phyloP scores from a whole-genome alignment of 1,140 invertebrate species.

The Drosophila pseudoobscura region DNA sequence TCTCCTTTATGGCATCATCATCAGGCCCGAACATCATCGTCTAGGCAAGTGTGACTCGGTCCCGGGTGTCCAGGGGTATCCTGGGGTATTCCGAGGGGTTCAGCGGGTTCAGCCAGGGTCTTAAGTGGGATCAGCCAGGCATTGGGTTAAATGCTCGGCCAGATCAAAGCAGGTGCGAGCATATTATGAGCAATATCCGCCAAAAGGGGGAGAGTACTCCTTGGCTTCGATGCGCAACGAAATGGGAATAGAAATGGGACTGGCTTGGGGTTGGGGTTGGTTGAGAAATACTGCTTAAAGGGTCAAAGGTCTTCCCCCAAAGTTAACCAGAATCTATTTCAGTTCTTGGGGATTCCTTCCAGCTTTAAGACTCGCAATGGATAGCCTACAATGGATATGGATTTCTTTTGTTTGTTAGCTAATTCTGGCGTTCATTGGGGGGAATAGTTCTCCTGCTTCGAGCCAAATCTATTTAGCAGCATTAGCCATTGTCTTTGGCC shows the following conservation, averaged over 20 bases:
- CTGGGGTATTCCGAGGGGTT: constrained; percentile 28
- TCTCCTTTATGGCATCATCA: constrained; percentile 79
- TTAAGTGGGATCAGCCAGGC: constrained; percentile 63
- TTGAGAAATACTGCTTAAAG: neutral
- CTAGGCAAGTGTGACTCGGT: constrained; percentile 15
- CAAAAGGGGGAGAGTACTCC: constrained; percentile 3
- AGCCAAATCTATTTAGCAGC: constrained; percentile 37
- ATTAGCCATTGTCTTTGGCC: constrained; percentile 59
- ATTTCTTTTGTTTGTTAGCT: constrained; percentile 19
- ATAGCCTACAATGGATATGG: neutral
- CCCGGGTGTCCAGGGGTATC: neutral
- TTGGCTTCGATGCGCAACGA: neutral
- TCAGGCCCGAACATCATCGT: constrained; percentile 28
- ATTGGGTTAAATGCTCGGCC: constrained; percentile 44
- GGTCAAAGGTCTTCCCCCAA: too few relatives aligned
- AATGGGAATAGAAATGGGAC: neutral
- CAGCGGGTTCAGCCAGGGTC: constrained; percentile 39
- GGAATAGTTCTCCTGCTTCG: neutral
- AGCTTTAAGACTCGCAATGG: too few relatives aligned
- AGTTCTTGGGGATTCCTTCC: too few relatives aligned
- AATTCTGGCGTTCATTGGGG: constrained; percentile 40
- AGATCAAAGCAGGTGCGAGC: constrained; percentile 64
- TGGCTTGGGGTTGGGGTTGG: neutral
- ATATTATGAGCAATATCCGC: constrained; percentile 42
- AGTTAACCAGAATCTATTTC: too few relatives aligned